phyloP scores from a whole-genome alignment of 2,888 invertebrate species.

The Deroplatys truncata region DNA sequence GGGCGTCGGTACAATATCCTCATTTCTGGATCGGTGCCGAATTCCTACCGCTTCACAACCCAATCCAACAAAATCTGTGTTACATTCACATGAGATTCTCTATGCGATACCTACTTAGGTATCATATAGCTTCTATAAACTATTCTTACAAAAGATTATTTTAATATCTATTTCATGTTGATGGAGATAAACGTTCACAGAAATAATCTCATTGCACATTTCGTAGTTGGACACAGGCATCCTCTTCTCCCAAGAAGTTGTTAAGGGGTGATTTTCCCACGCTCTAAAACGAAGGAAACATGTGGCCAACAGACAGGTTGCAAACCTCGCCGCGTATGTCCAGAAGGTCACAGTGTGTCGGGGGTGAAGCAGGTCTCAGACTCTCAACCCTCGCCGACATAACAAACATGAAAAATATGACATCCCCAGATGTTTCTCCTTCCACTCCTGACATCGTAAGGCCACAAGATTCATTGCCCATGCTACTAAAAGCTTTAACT shows the following conservation, averaged over 20 bases:
- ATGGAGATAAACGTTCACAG: too few relatives aligned
- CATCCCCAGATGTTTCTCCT: not conserved
- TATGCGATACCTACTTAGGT: too few relatives aligned
- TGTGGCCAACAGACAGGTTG: constrained; percentile 12
- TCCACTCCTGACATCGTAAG: not conserved
- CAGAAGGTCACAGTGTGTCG: not conserved
- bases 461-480: not conserved
- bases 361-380: not conserved
- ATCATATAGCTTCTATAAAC: too few relatives aligned
- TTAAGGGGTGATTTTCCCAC: not conserved
- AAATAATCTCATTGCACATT: too few relatives aligned
- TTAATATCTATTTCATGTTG: too few relatives aligned
- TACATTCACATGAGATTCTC: too few relatives aligned
- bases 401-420: not conserved
- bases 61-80: too few relatives aligned
- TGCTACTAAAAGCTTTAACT: not conserved
- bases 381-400: not conserved
- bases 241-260: not conserved
- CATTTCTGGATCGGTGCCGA: too few relatives aligned
- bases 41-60: too few relatives aligned
- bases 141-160: too few relatives aligned
- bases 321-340: not conserved
- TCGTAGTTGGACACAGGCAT: too few relatives aligned
- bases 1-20: too few relatives aligned
- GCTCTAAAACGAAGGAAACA: not conserved